Evolutionary conservation across 30 jellyfish, hydroid and myxozoan species (phyloP).

Genomic region (Clytia hemisphaerica): DNA sequence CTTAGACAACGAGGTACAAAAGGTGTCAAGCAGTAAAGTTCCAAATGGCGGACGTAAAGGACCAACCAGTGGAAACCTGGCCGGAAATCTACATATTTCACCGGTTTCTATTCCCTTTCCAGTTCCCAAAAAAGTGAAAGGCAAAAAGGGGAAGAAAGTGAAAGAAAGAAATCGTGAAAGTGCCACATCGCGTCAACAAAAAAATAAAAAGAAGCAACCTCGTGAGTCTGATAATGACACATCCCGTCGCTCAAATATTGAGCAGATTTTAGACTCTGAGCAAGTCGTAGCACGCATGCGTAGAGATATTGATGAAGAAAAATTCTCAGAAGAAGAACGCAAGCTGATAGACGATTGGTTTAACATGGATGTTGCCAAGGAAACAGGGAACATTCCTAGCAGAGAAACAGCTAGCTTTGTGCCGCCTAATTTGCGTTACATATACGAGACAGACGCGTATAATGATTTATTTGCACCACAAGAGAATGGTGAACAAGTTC

Average conservation of each 20-base stretch:
- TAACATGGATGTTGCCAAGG: background rate
- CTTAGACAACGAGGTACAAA: constrained; percentile 1
- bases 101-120: constrained; percentile 86
- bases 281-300: background rate
- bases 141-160: constrained; percentile 1
- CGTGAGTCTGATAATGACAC: too few relatives aligned
- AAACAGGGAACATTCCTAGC: constrained; percentile 19
- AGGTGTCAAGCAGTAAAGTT: constrained; percentile 31
- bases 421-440: constrained; percentile 7
- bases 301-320: constrained; percentile 12
- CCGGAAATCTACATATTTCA: constrained; percentile 42
- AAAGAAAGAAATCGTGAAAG: background rate
- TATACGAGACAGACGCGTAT: constrained; percentile 4
- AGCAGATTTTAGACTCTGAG: too few relatives aligned
- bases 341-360: background rate
- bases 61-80: constrained; percentile 62
- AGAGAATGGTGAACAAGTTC: too few relatives aligned
- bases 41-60: constrained; percentile 58
- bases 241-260: too few relatives aligned
- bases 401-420: constrained; percentile 6
- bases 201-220: too few relatives aligned
- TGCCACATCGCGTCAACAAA: too few relatives aligned
- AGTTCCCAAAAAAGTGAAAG: background rate
- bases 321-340: constrained; percentile 13
- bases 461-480: background rate